Evolutionary conservation across 2,888 invertebrate genomes (phyloP).

Genomic region (Drosophila mercatorum): DNA sequence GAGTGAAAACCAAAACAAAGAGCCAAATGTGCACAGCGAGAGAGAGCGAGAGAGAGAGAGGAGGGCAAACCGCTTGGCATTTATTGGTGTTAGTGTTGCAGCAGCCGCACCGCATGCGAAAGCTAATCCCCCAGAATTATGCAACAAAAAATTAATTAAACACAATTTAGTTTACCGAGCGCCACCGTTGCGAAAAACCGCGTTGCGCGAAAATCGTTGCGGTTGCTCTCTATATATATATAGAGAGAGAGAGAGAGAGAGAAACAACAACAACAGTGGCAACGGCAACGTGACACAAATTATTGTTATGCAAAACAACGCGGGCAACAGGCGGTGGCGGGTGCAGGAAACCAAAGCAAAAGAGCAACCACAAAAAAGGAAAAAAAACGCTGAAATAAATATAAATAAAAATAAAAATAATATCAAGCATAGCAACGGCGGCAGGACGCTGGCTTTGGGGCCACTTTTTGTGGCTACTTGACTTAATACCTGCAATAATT

Average conservation of each 20-base stretch:
- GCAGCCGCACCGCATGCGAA: conserved; percentile 43
- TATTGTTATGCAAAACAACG: conserved; percentile 71
- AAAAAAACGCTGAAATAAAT: conserved; percentile 3
- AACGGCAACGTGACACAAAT: conserved; percentile 58
- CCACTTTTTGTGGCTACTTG: conserved; percentile 74
- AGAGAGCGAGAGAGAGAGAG: neutral
- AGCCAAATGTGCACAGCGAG: conserved; percentile 1
- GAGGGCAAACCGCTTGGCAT: conserved; percentile 51
- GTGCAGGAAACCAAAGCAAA: conserved; percentile 16
- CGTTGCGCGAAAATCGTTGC: conserved; percentile 75
- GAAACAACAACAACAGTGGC: neutral
- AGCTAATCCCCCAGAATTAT: conserved; percentile 73
- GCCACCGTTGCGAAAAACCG: conserved; percentile 59
- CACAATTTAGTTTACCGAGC: conserved; percentile 70
- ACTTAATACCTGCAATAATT: conserved; percentile 80
- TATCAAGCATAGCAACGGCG: conserved; percentile 24
- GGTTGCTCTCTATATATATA: conserved; percentile 52
- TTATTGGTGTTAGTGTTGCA: conserved; percentile 47
- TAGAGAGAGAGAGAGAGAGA: conserved; percentile 25
- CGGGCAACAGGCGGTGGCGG: conserved; percentile 26
- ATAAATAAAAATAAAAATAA: conserved; percentile 28
- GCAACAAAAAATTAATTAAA: conserved; percentile 78
- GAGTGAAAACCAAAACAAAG: conserved; percentile 34
- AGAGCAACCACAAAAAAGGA: conserved; percentile 35
- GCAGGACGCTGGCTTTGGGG: conserved; percentile 24